A percentile compares a stretch with the other conserved stretches of the same genome.
Conservation (phyloP, 2,113 vertebrate species). For the Xiphophorus maculatus region DNA sequence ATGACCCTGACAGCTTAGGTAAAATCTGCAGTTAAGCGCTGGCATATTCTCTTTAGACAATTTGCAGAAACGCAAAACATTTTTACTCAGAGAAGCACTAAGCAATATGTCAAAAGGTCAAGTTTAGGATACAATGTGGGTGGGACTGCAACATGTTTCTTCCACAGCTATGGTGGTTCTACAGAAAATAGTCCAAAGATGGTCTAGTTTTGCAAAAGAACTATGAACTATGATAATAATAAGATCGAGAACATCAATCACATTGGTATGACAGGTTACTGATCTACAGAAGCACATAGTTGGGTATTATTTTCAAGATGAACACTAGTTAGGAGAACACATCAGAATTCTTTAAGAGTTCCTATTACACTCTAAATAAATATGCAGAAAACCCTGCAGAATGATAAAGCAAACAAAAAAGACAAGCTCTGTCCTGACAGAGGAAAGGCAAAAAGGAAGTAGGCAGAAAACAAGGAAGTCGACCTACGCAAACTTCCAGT, state of each 20-base stretch:
- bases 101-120: not conserved
- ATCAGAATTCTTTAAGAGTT: not conserved
- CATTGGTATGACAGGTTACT: not conserved
- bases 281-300: not conserved
- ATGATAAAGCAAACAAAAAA: not conserved
- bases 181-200: not conserved
- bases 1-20: slow-evolving; percentile 80
- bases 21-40: slow-evolving; percentile 45
- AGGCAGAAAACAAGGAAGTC: not conserved
- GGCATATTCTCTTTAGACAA: not conserved
- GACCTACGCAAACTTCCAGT: not conserved
- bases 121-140: not conserved
- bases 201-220: not conserved
- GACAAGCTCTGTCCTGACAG: not conserved
- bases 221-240: not conserved
- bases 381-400: not conserved
- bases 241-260: not conserved
- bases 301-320: no score
- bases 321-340: not conserved
- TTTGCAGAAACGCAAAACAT: not conserved
- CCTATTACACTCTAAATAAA: not conserved
- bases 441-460: not conserved
- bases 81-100: not conserved
- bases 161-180: not conserved
- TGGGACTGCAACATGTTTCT: not conserved